These are phyloP conservation scores for Mirza zaza DNA, from an alignment of 2,113 vertebrate genomes.

Conservation along the genomic window DNA sequence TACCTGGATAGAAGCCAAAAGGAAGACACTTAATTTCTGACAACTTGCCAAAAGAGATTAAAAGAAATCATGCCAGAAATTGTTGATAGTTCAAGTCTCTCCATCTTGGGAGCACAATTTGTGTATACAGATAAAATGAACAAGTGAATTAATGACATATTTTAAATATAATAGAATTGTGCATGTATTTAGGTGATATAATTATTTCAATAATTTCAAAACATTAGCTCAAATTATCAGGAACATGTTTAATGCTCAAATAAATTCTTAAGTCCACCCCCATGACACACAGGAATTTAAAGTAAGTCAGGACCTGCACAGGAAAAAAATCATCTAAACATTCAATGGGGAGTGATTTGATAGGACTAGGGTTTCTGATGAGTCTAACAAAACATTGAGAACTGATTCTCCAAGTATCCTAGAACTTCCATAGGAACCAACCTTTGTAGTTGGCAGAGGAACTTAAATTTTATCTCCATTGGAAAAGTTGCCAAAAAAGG, in stretches of 20 bases:
- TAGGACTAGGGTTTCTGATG: neutral
- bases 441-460: neutral
- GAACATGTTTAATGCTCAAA: neutral
- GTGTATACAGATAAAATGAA: neutral
- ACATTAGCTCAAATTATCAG: neutral
- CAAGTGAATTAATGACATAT: neutral
- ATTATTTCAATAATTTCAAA: neutral
- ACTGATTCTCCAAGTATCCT: neutral
- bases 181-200: neutral
- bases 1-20: neutral
- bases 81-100: neutral
- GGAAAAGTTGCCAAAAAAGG: neutral
- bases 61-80: neutral
- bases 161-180: neutral
- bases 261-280: neutral
- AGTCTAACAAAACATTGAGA: neutral
- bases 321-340: neutral
- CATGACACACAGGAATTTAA: neutral
- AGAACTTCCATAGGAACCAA: neutral
- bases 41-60: neutral
- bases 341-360: neutral
- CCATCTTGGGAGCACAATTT: neutral
- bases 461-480: neutral
- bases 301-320: neutral
- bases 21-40: neutral